Conservation (phyloP, 2,113 vertebrate genomes). For the Aegithalos caudatus region DNA sequence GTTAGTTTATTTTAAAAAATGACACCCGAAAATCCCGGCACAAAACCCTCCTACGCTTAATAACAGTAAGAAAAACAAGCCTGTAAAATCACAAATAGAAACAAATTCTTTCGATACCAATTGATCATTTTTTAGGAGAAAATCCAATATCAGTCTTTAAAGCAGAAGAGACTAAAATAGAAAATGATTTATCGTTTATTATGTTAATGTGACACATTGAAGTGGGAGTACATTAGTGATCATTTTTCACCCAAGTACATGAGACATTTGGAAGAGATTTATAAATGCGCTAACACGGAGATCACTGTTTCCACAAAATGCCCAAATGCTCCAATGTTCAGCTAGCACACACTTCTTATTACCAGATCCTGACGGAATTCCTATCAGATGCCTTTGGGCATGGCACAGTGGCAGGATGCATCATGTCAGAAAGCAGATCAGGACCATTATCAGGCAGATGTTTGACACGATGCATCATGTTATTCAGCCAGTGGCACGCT, state of each 20-base stretch:
- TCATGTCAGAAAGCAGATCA: neutral
- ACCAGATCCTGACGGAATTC: neutral
- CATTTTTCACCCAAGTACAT: neutral
- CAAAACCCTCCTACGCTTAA: neutral
- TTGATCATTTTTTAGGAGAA: neutral
- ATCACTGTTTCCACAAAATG: neutral
- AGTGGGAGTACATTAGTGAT: neutral
- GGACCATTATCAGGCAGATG: slow-evolving; percentile 8
- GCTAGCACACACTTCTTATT: neutral
- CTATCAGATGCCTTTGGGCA: neutral
- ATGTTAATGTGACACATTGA: neutral
- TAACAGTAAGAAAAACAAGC: neutral
- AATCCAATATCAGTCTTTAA: neutral
- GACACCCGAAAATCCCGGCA: neutral
- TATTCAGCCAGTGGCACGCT: neutral
- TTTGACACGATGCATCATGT: neutral
- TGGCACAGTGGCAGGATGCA: neutral
- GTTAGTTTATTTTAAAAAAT: neutral
- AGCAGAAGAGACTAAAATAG: neutral
- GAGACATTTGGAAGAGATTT: neutral
- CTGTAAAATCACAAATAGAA: neutral
- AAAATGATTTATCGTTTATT: neutral
- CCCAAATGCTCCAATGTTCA: neutral
- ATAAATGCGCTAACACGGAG: neutral
- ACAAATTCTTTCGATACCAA: neutral